A percentile compares a stretch with the other conserved stretches of the same genome.
phyloP scores from a whole-genome alignment of 2,113 vertebrate species.

The Pseudorasbora parva region DNA sequence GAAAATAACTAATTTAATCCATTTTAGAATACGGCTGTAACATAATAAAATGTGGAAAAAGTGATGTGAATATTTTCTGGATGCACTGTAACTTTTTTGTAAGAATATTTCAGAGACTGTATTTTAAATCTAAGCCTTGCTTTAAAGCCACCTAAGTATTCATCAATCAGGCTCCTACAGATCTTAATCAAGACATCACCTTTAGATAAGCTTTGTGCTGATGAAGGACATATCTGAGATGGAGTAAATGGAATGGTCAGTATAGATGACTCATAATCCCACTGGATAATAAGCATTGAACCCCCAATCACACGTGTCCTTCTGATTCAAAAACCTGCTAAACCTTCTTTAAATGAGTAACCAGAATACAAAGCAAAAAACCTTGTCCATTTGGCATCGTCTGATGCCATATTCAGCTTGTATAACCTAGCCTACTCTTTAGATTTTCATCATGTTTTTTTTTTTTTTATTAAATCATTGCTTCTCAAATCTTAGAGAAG shows the following conservation, averaged over 20 bases:
- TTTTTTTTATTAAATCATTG: too few relatives aligned
- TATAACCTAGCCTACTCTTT: background rate
- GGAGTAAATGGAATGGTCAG: background rate
- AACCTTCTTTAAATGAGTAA: background rate
- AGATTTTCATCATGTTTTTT: too few relatives aligned
- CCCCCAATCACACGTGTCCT: background rate
- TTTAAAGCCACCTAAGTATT: background rate
- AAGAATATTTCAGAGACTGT: background rate
- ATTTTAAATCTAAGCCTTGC: background rate
- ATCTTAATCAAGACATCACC: constrained; percentile 5
- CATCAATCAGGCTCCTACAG: background rate
- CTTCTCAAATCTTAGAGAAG: too few relatives aligned
- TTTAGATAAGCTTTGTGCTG: background rate
- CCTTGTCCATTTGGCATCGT: background rate
- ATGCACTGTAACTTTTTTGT: too few relatives aligned
- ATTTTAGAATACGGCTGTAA: too few relatives aligned
- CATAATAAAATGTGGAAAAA: too few relatives aligned
- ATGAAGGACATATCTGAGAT: constrained; percentile 35
- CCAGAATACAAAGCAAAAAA: background rate
- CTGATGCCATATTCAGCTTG: background rate
- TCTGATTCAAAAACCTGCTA: background rate
- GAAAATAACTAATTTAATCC: too few relatives aligned
- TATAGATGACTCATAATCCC: constrained; percentile 31
- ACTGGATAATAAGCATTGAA: background rate
- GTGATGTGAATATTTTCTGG: too few relatives aligned